Evolutionary conservation across 2,888 invertebrate genomes (phyloP).

Genomic region (Opisthograptis luteolata): DNA sequence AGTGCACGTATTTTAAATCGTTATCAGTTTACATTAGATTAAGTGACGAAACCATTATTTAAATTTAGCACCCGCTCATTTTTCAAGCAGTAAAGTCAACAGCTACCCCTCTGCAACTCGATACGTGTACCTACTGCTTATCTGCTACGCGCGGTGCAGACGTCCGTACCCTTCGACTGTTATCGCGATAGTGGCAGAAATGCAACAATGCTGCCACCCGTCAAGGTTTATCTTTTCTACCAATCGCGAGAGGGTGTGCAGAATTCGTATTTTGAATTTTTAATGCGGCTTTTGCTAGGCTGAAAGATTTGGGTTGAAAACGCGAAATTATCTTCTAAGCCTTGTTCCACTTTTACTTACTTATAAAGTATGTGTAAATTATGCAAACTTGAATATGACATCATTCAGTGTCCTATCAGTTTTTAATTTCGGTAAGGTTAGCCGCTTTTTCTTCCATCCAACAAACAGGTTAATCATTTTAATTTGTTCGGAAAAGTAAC

Average conservation of each 20-base stretch:
- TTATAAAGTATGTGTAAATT: too few relatives aligned
- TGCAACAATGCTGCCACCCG: constrained; percentile 69
- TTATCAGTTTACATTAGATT: constrained; percentile 20
- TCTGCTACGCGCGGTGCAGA: constrained; percentile 70
- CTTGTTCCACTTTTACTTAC: too few relatives aligned
- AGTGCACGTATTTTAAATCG: not conserved
- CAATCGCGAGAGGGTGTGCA: constrained; percentile 69
- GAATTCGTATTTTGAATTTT: constrained; percentile 50
- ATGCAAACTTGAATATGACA: too few relatives aligned
- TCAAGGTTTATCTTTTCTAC: constrained; percentile 62
- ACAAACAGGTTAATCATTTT: too few relatives aligned
- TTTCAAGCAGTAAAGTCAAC: constrained; percentile 69
- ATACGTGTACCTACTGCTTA: constrained; percentile 68
- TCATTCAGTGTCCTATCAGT: too few relatives aligned
- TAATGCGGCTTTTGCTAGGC: constrained; percentile 9
- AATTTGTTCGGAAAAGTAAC: too few relatives aligned
- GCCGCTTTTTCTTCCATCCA: too few relatives aligned
- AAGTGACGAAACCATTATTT: constrained; percentile 50
- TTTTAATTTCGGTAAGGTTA: too few relatives aligned
- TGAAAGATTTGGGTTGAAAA: too few relatives aligned
- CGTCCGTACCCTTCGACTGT: constrained; percentile 70
- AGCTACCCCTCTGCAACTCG: constrained; percentile 52
- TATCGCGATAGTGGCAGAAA: constrained; percentile 78
- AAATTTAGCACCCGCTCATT: constrained; percentile 54
- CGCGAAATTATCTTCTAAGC: too few relatives aligned